A percentile compares a stretch with the other conserved stretches of the same genome.
Evolutionary conservation across 2,113 vertebrate species (phyloP).

Genomic region (Lophotis ruficrista): DNA sequence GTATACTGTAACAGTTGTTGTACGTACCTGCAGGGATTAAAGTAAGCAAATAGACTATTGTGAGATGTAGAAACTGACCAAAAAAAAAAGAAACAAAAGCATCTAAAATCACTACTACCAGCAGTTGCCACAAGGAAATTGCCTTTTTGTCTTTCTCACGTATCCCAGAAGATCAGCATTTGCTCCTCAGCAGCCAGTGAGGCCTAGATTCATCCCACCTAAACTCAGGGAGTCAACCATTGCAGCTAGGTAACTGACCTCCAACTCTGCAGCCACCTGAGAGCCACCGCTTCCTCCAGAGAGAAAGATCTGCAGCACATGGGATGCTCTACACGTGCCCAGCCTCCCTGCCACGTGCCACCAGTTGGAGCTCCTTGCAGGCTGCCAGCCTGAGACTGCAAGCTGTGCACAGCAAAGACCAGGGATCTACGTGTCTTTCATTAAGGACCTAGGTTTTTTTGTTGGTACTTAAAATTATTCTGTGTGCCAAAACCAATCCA

Average conservation of each 20-base stretch:
- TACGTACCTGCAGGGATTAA: constrained; percentile 11
- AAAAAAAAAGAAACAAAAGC: neutral
- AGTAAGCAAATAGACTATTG: neutral
- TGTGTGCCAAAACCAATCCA: neutral
- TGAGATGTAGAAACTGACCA: neutral
- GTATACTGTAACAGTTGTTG: neutral
- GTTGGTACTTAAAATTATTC: neutral
- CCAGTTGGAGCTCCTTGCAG: neutral
- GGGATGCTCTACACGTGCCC: rapidly evolving
- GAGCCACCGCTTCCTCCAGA: neutral
- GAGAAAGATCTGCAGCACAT: neutral
- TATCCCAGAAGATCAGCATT: neutral
- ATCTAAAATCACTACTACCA: neutral
- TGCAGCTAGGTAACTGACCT: neutral
- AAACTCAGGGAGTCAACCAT: neutral
- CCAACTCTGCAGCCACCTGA: neutral
- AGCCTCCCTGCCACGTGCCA: neutral
- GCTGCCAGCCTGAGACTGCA: neutral
- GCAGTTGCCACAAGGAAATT: neutral
- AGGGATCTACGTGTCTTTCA: rapidly evolving
- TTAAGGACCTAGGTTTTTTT: neutral
- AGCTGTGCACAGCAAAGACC: neutral
- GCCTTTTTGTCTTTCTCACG: neutral
- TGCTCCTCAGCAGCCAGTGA: neutral
- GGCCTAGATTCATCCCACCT: neutral